Base-by-base conservation (phyloP, 2,888 invertebrate genomes). In the Noctua janthe region DNA sequence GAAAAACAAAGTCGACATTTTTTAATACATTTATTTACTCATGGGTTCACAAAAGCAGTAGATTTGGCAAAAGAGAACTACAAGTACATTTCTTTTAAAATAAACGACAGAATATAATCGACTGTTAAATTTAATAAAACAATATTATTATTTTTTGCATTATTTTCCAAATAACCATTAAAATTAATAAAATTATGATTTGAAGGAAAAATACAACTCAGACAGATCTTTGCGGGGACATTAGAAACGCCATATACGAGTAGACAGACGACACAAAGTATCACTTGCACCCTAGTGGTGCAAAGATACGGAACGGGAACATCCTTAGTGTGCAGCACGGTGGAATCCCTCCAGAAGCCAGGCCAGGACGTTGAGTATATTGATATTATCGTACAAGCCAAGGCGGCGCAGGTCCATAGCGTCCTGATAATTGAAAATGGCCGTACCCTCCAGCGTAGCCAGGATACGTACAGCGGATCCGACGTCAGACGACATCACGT, bases 401-500 rank as follows among this genome's bases (percentile, higher is more conserved):
- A 70, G 7, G 17, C 8, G 29, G n/a, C 13, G 69, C 5, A 51
- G 43, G 15, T 39, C 35, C 23, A 13, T 39, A 17, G 15, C 11
- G n/a, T 59, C 49, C 1, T 67, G 7, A 15, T 49, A 11, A 17
- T 23, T 51, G 10, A 59, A 51, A 1, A 47, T 20, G 2, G 54
- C 11, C 8, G 0, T 29, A 0, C 47, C 56, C 0, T 71, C 56
- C n/a, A 67, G 8, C 29, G 49, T 79, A 1, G 13, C 69, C 23
- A 20, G 11, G 80, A 49, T 64, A 15, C 80, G 80, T 43, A 47
- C 43, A n/a, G 73, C 7, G 0, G 80, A 54, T 13, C 69, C 51
- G 8, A 73, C 51, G 35, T 80, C 80, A 1, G 72, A 80, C 11
- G 80, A 80, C 80, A 80, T 80, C 49, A 35, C 17, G 17, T 20